Percentiles rank a stretch among this genome's conserved stretches.
Evolutionary conservation across 2,888 invertebrate species (phyloP).

Genomic region (Choristoneura rosaceana): DNA sequence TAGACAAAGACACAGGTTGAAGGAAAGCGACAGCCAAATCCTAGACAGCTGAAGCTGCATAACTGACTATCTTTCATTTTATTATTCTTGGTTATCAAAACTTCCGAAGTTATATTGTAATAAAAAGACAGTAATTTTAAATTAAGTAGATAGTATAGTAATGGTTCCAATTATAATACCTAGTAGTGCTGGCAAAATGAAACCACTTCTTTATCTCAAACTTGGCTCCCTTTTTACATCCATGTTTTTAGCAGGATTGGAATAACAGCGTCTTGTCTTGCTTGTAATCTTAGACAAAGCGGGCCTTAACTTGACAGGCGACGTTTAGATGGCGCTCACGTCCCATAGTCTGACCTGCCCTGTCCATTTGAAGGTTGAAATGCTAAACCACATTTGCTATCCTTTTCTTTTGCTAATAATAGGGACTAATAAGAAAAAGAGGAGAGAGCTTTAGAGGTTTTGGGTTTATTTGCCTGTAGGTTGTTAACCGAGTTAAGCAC

Average conservation of each 20-base stretch:
- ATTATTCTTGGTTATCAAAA: no score
- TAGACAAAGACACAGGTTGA: no score
- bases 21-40: no score
- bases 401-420: background rate
- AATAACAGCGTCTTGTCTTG: conserved; percentile 1
- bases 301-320: conserved; percentile 5
- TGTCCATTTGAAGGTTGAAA: conserved; percentile 9
- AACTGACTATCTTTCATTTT: no score
- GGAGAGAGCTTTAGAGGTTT: background rate
- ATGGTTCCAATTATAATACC: background rate
- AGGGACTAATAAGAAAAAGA: background rate
- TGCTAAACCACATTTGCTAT: background rate
- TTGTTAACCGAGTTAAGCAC: background rate
- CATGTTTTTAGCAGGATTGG: background rate
- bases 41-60: no score
- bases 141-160: no score
- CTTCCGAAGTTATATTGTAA: no score
- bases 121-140: no score
- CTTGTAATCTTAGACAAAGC: conserved; percentile 9
- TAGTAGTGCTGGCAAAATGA: no score
- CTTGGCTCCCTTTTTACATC: conserved; percentile 1
- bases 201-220: background rate
- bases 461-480: background rate
- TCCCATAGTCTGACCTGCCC: conserved; percentile 7
- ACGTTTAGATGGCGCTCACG: conserved; percentile 7